A percentile compares a stretch with the other conserved stretches of the same genome.
Evolutionary conservation across 1,140 invertebrate species (phyloP).

Genomic region (Drosophila obscura): DNA sequence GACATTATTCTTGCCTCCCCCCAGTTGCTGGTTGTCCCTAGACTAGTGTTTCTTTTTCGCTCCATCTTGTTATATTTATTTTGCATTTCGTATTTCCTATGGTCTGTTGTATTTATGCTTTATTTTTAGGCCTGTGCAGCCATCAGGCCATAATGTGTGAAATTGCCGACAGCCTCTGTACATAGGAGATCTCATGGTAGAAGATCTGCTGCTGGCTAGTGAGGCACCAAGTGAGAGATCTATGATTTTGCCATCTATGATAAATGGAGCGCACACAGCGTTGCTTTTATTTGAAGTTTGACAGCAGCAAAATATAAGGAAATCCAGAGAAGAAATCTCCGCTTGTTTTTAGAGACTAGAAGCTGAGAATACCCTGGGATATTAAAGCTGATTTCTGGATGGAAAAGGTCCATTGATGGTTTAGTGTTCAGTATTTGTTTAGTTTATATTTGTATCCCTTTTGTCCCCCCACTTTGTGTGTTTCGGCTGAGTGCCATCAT

Average conservation of each 20-base stretch:
- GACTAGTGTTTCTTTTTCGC: neutral
- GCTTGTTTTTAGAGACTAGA: too few relatives aligned
- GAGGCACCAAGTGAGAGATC: conserved; percentile 20
- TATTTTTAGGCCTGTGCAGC: conserved; percentile 28
- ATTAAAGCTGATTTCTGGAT: neutral
- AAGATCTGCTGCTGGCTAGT: neutral
- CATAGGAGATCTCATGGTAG: neutral
- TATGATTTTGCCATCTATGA: conserved; percentile 21
- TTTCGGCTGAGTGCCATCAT: neutral
- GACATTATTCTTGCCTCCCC: neutral
- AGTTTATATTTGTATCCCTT: neutral
- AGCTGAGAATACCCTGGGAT: conserved; percentile 3
- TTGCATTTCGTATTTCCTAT: conserved; percentile 16
- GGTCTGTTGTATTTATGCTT: conserved; percentile 1
- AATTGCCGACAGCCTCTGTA: conserved; percentile 31
- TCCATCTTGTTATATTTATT: conserved; percentile 37
- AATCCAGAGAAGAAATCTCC: too few relatives aligned
- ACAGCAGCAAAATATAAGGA: neutral
- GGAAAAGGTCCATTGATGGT: too few relatives aligned
- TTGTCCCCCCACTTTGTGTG: too few relatives aligned
- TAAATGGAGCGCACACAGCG: conserved; percentile 21
- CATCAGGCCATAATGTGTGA: conserved; percentile 42
- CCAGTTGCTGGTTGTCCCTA: neutral
- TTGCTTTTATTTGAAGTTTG: conserved; percentile 23
- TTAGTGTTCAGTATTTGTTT: too few relatives aligned